Base-by-base conservation (phyloP, 2,888 invertebrate species). In the Boloria selene region DNA sequence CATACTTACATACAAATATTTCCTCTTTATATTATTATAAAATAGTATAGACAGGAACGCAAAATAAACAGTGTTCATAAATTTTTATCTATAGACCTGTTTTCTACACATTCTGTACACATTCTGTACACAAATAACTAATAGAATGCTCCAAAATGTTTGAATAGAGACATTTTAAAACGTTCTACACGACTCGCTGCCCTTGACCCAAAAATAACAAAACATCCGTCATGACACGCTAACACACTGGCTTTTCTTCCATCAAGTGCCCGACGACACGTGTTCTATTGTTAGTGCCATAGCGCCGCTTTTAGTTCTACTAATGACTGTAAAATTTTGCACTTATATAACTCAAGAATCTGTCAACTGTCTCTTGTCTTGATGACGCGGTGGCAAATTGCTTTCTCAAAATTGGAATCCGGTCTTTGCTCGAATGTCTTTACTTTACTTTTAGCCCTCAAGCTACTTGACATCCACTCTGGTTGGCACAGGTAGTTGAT, bases 141-240 rank as follows among this genome's bases (percentile, higher is more conserved):
- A 51, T 53, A 53, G 18, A 47, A 38, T 51, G 56, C 42, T 64
- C 58, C 26, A 66, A 60, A 64, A 64, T 54, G 49, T 59, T 61
- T 72, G 60, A 67, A 60, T 69, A 70, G 74, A 74, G 73, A 72
- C 73, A 73, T 72, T 73, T 70, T 74, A 75, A 74, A 72, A 72
- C 69, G 69, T 67, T 68, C 71, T 70, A 73, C 74, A 70, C 68
- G 80, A 79, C 74, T 70, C 71, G 71, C 68, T 74, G 82, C 74
- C 90, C 90, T 86, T 90, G 90, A 90, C 89, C 88, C 77, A 86
- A 87, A 87, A 87, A 86, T 86, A 85, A 81, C 81, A 79, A 80
- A 83, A 81, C 85, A 83, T 79, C 81, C 77, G 77, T 85, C 83
- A 82, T 84, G 84, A 85, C 85, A 86, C 80, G 75, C 81, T 84